Base-by-base conservation (phyloP, 1,140 invertebrate species). In the Carcinoscorpius rotundicauda region DNA sequence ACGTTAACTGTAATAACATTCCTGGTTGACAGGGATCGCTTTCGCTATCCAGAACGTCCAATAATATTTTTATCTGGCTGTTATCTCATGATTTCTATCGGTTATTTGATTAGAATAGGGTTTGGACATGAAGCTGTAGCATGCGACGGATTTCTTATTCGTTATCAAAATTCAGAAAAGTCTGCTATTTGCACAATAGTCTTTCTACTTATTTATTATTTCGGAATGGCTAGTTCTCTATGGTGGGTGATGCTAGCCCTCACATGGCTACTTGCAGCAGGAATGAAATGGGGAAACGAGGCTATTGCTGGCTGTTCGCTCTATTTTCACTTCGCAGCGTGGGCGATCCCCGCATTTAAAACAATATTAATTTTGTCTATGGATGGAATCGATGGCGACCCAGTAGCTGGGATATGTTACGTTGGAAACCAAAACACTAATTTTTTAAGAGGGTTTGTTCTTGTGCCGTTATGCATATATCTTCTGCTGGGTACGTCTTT, bases 161-260 rank as follows among this genome's bases (percentile, higher is more conserved):
- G 78, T 51, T 78, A 81, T 66, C 88, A 65, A 80, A 83, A 51
- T 81, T 83, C 71, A 81, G 83, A 68, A 85, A 85, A 1, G 82
- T 87, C 84, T 5, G 85, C 84, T 57, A 80, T 85, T 0, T 96
- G 92, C 77, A 89, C 89, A 3, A 80, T 89, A 29, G 88, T 93
- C 60, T 95, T 95, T 75, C 80, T 93, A 29, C 82, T 95, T 64
- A 86, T 93, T 4, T 95, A 94, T 79, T 94, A 92, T 79, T 94
- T 93, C 76, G 90, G 90, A 48, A 94, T 94, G 90, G 90, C 91
- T 6, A 92, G 89, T 0, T 91, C 89, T 49, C 88, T 94, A 56
- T 95, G 92, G 79, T 96, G 93, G 93, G 91, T 96, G n/a, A 85
- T 96, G 49, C 79, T 97, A 1, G 88, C 91, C 9, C 87, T 96